These are phyloP conservation scores for Lymantria monacha DNA, from an alignment of 2,888 invertebrate genomes.

Conservation along the genomic window DNA sequence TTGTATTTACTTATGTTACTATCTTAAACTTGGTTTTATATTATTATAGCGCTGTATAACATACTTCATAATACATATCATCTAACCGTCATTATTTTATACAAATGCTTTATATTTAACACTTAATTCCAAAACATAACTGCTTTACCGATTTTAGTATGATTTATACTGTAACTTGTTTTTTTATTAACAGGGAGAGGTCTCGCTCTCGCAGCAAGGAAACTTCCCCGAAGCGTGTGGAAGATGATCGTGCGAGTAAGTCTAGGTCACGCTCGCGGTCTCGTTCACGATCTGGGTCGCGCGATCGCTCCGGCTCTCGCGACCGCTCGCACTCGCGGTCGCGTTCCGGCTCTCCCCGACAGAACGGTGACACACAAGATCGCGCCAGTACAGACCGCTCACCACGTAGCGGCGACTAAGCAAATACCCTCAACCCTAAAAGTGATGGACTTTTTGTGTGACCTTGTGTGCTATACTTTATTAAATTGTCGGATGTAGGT, in stretches of 20 bases:
- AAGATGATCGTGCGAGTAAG: constrained; percentile 64
- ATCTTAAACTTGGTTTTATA: neutral
- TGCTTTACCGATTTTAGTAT: too few relatives aligned
- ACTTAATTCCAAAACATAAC: too few relatives aligned
- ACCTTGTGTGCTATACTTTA: neutral
- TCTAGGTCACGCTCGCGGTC: constrained; percentile 56
- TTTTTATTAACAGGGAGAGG: constrained; percentile 78
- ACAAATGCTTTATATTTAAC: too few relatives aligned
- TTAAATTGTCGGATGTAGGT: too few relatives aligned
- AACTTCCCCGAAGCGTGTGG: constrained; percentile 67
- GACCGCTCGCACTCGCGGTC: constrained; percentile 54
- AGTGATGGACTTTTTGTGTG: neutral
- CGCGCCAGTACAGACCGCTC: constrained; percentile 63
- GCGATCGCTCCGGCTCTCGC: constrained; percentile 51
- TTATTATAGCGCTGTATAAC: neutral
- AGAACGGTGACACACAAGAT: constrained; percentile 62
- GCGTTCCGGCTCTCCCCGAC: constrained; percentile 62
- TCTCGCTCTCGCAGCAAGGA: constrained; percentile 87
- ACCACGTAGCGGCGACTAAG: constrained; percentile 71
- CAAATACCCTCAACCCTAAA: neutral
- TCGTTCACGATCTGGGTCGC: constrained; percentile 51
- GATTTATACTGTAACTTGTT: neutral
- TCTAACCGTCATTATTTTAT: too few relatives aligned
- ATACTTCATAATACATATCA: neutral
- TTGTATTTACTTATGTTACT: constrained; percentile 13